Evolutionary conservation across 2,113 vertebrate species (phyloP).

Genomic region (Dasyornis broadbenti): DNA sequence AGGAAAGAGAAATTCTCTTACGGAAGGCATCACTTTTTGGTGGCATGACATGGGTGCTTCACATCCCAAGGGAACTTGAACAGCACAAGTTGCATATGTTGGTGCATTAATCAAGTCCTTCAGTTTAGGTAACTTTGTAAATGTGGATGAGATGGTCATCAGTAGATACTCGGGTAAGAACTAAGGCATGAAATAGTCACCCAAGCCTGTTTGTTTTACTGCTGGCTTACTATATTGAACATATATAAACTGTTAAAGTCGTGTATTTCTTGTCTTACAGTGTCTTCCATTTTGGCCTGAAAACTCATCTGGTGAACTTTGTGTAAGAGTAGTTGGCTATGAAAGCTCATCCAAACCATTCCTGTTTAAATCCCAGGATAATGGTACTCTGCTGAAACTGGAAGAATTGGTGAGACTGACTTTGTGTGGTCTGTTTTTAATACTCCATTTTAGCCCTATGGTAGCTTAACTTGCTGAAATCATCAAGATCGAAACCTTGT

Average conservation of each 20-base stretch:
- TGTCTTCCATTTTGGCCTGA: slow-evolving; percentile 97
- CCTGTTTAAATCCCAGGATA: slow-evolving; percentile 86
- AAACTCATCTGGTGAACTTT: slow-evolving; percentile 80
- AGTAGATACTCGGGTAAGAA: not conserved
- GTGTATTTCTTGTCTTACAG: slow-evolving; percentile 60
- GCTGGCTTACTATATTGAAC: not conserved
- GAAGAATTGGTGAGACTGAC: slow-evolving; percentile 77
- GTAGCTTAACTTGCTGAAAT: not conserved
- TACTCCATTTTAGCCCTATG: not conserved
- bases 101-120: not conserved
- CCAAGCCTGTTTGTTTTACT: not conserved
- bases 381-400: slow-evolving; percentile 86
- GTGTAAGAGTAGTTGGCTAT: slow-evolving; percentile 84
- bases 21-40: not conserved
- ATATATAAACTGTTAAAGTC: accelerated
- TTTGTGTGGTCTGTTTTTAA: not conserved
- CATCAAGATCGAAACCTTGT: not conserved
- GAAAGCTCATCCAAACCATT: slow-evolving; percentile 82
- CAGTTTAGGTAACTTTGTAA: not conserved
- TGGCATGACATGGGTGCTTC: not conserved
- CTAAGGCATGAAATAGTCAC: not conserved
- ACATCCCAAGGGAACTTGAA: not conserved
- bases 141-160: not conserved
- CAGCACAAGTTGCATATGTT: not conserved
- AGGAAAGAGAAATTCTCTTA: not conserved